Base-by-base conservation (phyloP, 2,888 invertebrate species). In the Hydraecia micacea region DNA sequence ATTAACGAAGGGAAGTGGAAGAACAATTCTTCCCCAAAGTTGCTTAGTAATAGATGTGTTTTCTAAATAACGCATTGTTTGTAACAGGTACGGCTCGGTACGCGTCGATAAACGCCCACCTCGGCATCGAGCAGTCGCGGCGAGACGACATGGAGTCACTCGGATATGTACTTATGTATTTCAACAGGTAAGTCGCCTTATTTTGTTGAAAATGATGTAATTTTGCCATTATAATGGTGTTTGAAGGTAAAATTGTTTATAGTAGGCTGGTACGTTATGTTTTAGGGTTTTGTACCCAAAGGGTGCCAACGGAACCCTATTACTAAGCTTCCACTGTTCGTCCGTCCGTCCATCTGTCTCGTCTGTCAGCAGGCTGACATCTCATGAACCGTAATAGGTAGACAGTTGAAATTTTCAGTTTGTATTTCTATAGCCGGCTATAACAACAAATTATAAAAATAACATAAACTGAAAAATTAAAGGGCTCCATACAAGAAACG, bases 111-210 rank as follows among this genome's bases (percentile, higher is more conserved):
- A 99, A 99, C 97, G 99, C 99, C 88, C 99, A 99, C 97, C 97
- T 99, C 93, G 99, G 99, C 91, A 99, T 99, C 95, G 99, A 99
- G 96, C 99, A 99, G 95, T 99, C 99, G 92, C 98, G 99, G 89
- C 98, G 99, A 88, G 99, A 99, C 97, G 99, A 99, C 95, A 99
- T 99, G 99, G 99, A 99, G 96, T 99, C 99, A 21, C 97, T 99
- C 87, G 99, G 99, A 88, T 99, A 99, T 95, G 99, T 99, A 87
- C 98, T 99, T 93, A 99, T 99, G 99, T 99, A 99, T 97, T 99
- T 99, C 97, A 99, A 98, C 97, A 96, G 97, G 95, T 98, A 97
- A 90, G 81, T 79, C 28, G 65, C 13, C 18, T 71, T 36, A 42
- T 80, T 67, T 21, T 36, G 25, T 52, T 32, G 3, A 21, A 32